A percentile compares a stretch with the other conserved stretches of the same genome.
Conservation (phyloP, 30 jellyfish, hydroid and myxozoan genomes). For the Pseudorhiza aurosa region DNA sequence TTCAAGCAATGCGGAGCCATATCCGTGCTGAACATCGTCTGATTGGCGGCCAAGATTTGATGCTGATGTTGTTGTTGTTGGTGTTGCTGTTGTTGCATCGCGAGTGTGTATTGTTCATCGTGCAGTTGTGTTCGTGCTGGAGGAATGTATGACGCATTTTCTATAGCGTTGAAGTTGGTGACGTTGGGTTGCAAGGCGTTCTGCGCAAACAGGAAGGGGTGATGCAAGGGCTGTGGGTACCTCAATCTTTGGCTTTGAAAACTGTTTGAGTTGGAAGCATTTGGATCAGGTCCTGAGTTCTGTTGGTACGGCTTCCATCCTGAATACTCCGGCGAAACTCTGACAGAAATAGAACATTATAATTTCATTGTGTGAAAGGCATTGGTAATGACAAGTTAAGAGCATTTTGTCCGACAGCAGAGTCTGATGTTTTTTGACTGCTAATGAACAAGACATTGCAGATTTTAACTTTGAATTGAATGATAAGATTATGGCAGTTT, state of each 20-base stretch:
- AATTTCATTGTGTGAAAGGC: too few relatives aligned
- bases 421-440: too few relatives aligned
- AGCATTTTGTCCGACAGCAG: too few relatives aligned
- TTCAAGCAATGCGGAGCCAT: not conserved
- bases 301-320: slow-evolving; percentile 44
- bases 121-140: not conserved
- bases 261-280: slow-evolving; percentile 3
- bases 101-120: slow-evolving; percentile 15
- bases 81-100: slow-evolving; percentile 35
- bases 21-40: slow-evolving; percentile 12
- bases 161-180: not conserved
- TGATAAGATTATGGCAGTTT: too few relatives aligned
- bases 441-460: too few relatives aligned
- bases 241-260: slow-evolving; percentile 11
- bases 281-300: not conserved
- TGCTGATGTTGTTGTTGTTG: not conserved
- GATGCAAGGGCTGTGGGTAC: slow-evolving; percentile 57
- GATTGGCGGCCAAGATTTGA: not conserved
- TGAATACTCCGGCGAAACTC: slow-evolving; percentile 15
- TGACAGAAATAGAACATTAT: not conserved
- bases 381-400: too few relatives aligned
- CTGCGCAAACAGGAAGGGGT: slow-evolving; percentile 47
- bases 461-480: too few relatives aligned
- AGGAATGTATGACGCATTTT: not conserved
- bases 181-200: slow-evolving; percentile 14